These are phyloP conservation scores for Seladonia tumulorum DNA, from an alignment of 2,888 invertebrate genomes.

Conservation along the genomic window DNA sequence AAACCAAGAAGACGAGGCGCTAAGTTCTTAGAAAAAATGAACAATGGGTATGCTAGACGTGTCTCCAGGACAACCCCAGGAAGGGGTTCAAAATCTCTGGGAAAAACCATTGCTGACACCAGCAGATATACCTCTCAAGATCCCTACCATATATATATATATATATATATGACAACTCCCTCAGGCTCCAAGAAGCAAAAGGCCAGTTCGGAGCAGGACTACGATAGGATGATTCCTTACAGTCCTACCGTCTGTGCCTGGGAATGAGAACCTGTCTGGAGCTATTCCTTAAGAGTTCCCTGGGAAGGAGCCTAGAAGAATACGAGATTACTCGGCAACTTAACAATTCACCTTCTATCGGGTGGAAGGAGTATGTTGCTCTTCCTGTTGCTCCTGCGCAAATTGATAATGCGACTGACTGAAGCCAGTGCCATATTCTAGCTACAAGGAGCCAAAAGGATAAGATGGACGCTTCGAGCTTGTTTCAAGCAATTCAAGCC, in stretches of 20 bases:
- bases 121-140: background rate
- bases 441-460: background rate
- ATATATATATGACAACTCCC: too few relatives aligned
- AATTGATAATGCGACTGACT: background rate
- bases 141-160: too few relatives aligned
- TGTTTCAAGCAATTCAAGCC: background rate
- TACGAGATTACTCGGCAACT: background rate
- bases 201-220: background rate
- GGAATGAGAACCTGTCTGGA: background rate
- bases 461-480: background rate
- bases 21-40: background rate
- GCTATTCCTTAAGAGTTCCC: background rate
- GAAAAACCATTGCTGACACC: background rate
- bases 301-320: background rate
- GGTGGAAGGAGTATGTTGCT: background rate
- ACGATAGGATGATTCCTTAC: background rate
- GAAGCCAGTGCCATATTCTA: background rate
- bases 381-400: background rate
- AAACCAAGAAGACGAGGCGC: background rate
- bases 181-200: background rate
- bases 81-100: background rate
- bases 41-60: background rate
- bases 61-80: background rate
- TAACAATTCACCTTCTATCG: constrained; percentile 1
- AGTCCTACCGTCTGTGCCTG: background rate